Evolutionary conservation across 2,113 vertebrate genomes (phyloP), one percentile per base, ranked within the genome.

Genomic region (Spheniscus mendiculus): DNA sequence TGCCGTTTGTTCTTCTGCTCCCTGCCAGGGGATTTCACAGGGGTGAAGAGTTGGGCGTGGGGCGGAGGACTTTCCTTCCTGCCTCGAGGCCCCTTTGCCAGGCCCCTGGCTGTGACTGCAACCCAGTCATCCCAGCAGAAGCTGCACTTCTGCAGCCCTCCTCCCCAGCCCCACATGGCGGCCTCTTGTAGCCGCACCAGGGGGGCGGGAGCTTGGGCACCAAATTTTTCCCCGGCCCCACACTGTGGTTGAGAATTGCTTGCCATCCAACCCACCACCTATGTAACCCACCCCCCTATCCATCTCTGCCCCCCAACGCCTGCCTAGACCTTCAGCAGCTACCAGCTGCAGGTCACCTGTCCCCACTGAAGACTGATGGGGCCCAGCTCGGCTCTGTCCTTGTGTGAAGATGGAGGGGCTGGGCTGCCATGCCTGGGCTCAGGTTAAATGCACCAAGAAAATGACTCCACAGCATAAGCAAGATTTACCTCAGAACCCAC

Each of bases 401-500:
- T 25, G 5, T 18, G 19, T 2, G 3, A 71, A 45, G 22, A 15
- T 30, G 3, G 3, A 73, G 22, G 2, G n/a, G 10, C 27, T 78
- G 38, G 32, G 23, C 34, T 76, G 56, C 59, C 8, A 8, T 29
- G 16, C 34, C 34, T 69, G 18, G 21, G 20, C 44, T 81, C 42
- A 84, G 40, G 27, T 59, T 71, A 69, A 25, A 12, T 23, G 21
- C 47, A 58, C 18, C 23, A 74, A 62, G 34, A 76, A 84, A 84
- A 67, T 12, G 5, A 45, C 42, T 30, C 23, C 50, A 34, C 50
- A 40, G 12, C 32, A n/a, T 32, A 73, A 79, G 61, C 23, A 87
- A 69, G 89, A 97, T 98, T 98, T 99, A 99, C 99, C 99, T 98
- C 67, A 98, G 95, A 97, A 98, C 94, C 99, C 99, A 99, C 95